Evolutionary conservation across 1,140 invertebrate genomes (phyloP).

Genomic region (Palaemon carinicauda): DNA sequence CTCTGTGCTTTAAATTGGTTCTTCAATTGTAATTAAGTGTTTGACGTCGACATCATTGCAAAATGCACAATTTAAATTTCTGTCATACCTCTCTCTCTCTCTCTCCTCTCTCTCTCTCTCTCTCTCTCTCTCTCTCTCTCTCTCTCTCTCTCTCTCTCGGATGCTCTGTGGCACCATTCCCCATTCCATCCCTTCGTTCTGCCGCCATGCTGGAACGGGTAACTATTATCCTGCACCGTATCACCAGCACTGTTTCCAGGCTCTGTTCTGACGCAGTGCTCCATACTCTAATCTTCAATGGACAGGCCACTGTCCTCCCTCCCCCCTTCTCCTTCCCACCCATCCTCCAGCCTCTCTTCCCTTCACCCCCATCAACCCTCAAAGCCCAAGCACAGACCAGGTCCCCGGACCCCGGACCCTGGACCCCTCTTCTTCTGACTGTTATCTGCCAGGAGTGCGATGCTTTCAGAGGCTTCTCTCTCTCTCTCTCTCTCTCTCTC

Average conservation of each 20-base stretch:
- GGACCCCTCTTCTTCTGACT: not conserved
- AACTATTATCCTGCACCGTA: not conserved
- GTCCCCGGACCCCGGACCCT: not conserved
- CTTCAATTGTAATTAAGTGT: not conserved
- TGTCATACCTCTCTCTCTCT: not conserved
- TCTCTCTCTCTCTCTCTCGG: not conserved
- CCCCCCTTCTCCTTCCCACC: not conserved
- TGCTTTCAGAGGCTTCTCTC: not conserved
- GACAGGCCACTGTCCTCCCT: not conserved
- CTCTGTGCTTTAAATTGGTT: not conserved
- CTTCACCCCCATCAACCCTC: not conserved
- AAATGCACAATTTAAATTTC: not conserved
- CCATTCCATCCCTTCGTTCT: not conserved
- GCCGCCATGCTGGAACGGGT: not conserved
- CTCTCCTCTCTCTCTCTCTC: not conserved
- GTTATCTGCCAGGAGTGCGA: not conserved
- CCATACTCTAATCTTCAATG: constrained; percentile 16
- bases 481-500: not conserved
- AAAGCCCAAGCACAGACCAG: too few relatives aligned
- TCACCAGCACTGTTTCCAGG: constrained; percentile 29
- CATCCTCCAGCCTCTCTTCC: not conserved
- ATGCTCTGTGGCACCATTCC: not conserved
- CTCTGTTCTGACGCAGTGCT: constrained; percentile 12
- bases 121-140: constrained; percentile 12
- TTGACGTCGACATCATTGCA: not conserved